phyloP scores from a whole-genome alignment of 2,888 invertebrate species.

The Synergus umbraculus region DNA sequence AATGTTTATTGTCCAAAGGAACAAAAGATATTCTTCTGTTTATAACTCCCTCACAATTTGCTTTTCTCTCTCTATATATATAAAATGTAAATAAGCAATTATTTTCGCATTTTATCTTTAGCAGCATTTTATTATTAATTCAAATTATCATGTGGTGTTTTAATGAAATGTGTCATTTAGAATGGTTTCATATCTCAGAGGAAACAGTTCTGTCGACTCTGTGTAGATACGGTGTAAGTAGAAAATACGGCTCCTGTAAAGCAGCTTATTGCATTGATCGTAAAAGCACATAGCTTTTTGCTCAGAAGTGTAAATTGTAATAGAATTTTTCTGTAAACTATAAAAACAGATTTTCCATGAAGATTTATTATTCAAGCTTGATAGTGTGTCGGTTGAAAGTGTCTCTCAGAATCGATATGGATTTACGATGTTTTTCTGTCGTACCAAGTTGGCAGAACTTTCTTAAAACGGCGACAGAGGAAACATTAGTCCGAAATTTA shows the following conservation, averaged over 20 bases:
- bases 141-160: too few species aligned
- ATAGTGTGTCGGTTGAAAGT: constrained; percentile 53
- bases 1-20: neutral
- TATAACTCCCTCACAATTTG: neutral
- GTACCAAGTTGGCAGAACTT: constrained; percentile 75
- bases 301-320: constrained; percentile 55
- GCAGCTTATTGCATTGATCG: constrained; percentile 24
- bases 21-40: neutral
- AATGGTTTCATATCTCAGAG: neutral
- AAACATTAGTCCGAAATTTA: constrained; percentile 72
- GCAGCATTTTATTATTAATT: neutral
- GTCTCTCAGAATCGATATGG: constrained; percentile 71
- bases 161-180: constrained; percentile 22
- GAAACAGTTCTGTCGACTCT: constrained; percentile 1
- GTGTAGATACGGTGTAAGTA: neutral
- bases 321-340: constrained; percentile 5
- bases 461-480: constrained; percentile 68
- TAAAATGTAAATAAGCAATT: too few species aligned
- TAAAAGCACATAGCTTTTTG: constrained; percentile 16
- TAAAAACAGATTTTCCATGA: neutral
- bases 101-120: too few species aligned
- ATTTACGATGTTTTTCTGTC: constrained; percentile 77
- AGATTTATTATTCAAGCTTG: neutral
- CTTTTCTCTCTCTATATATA: too few species aligned
- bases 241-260: constrained; percentile 41